These are phyloP conservation scores for Eubasilissa regina DNA, from an alignment of 1,140 invertebrate genomes.

Conservation along the genomic window DNA sequence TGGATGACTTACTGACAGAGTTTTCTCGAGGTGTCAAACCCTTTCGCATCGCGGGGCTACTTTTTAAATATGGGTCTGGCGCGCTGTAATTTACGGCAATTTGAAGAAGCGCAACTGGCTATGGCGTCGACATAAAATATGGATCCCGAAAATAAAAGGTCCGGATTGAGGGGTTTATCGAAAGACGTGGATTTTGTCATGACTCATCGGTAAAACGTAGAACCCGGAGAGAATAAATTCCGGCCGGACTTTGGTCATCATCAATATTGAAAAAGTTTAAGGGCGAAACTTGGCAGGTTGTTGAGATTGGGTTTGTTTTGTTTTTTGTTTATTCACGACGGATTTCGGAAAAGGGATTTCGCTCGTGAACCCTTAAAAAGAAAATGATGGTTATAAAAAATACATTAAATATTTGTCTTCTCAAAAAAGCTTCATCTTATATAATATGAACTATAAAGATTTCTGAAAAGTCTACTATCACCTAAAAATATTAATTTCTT, in stretches of 20 bases:
- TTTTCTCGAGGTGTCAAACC: neutral
- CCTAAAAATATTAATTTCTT: too few species aligned
- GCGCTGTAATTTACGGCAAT: constrained; percentile 12
- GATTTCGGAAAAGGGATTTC: too few species aligned
- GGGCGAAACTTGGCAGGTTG: constrained; percentile 1
- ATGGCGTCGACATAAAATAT: constrained; percentile 27
- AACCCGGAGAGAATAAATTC: neutral
- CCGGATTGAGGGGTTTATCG: constrained; percentile 17
- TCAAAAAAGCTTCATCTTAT: too few species aligned
- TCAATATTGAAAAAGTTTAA: constrained; percentile 13
- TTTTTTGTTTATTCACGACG: too few species aligned
- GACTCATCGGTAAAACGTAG: constrained; percentile 8
- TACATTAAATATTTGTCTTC: too few species aligned
- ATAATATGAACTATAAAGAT: too few species aligned
- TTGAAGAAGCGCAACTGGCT: constrained; percentile 15
- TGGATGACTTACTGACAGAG: neutral
- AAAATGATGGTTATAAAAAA: too few species aligned
- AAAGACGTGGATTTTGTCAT: constrained; percentile 19
- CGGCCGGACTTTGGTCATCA: constrained; percentile 12
- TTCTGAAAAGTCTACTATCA: too few species aligned
- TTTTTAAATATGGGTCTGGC: neutral
- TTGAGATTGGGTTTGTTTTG: neutral
- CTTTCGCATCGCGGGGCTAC: neutral
- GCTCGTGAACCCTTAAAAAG: too few species aligned
- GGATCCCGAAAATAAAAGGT: constrained; percentile 12